Conservation (phyloP, 2,113 vertebrate species). For the Halcyon senegalensis region DNA sequence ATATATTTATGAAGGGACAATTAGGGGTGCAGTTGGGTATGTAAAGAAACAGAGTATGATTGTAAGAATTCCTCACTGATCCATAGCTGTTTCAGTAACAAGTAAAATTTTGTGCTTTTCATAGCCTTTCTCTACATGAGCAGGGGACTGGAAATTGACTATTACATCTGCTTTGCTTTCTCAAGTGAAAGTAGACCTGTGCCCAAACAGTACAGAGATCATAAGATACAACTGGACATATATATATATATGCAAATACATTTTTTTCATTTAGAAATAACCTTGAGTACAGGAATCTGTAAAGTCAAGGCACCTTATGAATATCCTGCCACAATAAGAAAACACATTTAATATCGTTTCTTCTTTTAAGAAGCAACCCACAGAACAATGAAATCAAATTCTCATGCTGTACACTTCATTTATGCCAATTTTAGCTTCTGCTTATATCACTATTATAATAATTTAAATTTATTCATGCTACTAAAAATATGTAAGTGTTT, state of each 20-base stretch:
- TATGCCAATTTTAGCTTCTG: neutral
- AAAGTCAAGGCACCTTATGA: neutral
- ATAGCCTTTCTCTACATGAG: neutral
- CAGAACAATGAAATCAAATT: neutral
- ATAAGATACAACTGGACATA: neutral
- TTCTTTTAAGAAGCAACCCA: neutral
- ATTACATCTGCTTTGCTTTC: neutral
- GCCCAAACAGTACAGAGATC: neutral
- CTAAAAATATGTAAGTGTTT: neutral
- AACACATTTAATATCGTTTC: neutral
- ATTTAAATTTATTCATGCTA: neutral
- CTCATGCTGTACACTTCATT: neutral
- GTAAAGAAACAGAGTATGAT: neutral
- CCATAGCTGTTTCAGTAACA: neutral
- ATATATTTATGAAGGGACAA: neutral
- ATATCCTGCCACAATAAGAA: neutral
- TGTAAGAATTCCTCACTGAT: neutral
- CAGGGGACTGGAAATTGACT: neutral
- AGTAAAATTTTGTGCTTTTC: neutral
- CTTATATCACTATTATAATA: neutral
- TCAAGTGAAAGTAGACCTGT: neutral
- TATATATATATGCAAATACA: neutral
- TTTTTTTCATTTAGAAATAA: neutral
- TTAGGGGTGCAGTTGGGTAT: neutral
- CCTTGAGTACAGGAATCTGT: neutral